Evolutionary conservation across 1,140 invertebrate species (phyloP).

Genomic region (Orussus abietinus): DNA sequence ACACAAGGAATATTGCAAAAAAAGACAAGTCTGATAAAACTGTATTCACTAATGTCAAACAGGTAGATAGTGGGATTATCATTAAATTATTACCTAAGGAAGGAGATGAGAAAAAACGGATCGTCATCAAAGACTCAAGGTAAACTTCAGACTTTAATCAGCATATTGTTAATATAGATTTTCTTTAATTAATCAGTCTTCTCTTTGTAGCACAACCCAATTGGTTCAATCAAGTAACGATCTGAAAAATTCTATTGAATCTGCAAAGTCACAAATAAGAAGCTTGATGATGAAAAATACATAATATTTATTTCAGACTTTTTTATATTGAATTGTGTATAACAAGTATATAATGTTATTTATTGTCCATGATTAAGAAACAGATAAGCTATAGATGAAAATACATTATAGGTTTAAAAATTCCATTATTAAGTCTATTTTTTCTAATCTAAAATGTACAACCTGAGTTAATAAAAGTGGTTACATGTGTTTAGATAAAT

Average conservation of each 20-base stretch:
- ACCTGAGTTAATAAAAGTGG: too few relatives aligned
- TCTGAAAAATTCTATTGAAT: constrained; percentile 33
- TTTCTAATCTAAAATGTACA: too few relatives aligned
- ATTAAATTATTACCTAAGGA: constrained; percentile 32
- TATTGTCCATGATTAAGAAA: too few relatives aligned
- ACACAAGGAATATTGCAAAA: constrained; percentile 32
- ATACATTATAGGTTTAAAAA: too few relatives aligned
- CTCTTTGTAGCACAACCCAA: constrained; percentile 31
- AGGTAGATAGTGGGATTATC: constrained; percentile 31
- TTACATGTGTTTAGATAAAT: too few relatives aligned
- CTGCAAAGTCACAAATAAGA: constrained; percentile 36
- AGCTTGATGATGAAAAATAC: constrained; percentile 9
- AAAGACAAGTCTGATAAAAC: constrained; percentile 17
- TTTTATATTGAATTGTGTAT: background rate
- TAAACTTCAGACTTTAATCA: constrained; percentile 15
- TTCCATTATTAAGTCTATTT: too few relatives aligned
- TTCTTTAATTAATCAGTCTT: constrained; percentile 8
- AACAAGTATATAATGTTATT: too few relatives aligned
- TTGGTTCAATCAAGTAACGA: constrained; percentile 35
- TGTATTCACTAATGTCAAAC: constrained; percentile 36
- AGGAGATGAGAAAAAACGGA: constrained; percentile 29
- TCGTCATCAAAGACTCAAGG: constrained; percentile 38
- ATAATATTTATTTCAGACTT: constrained; percentile 6
- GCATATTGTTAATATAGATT: constrained; percentile 1
- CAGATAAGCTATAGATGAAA: too few relatives aligned